These are phyloP conservation scores for Parauchenoglanis ngamensis DNA, from an alignment of 2,797 vertebrate genomes.

Conservation along the genomic window DNA sequence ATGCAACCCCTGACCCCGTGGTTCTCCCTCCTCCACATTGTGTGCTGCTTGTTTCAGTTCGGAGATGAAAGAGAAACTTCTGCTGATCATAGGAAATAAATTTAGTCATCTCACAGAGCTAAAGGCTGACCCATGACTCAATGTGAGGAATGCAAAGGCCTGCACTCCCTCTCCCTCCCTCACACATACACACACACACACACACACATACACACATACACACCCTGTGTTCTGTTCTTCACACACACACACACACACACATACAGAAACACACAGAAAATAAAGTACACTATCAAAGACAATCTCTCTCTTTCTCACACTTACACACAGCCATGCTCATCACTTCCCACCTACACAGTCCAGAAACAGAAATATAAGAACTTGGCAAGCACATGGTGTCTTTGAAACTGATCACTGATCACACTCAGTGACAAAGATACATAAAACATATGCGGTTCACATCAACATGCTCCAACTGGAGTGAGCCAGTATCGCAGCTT, in stretches of 20 bases:
- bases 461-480: constrained; percentile 25
- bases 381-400: constrained; percentile 8
- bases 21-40: not conserved
- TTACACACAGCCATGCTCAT: not conserved
- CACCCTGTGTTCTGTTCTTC: not conserved
- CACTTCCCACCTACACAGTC: not conserved
- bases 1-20: constrained; percentile 23
- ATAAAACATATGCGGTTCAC: constrained; percentile 24
- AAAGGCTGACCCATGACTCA: constrained; percentile 51
- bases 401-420: constrained; percentile 27
- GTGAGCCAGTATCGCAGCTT: not conserved
- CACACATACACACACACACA: not conserved
- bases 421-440: constrained; percentile 21
- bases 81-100: constrained; percentile 51
- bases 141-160: constrained; percentile 50
- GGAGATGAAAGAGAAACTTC: constrained; percentile 47
- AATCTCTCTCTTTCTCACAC: constrained; percentile 8
- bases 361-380: constrained; percentile 24
- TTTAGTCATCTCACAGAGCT: constrained; percentile 28
- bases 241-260: constrained; percentile 13
- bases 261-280: not conserved
- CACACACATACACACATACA: constrained; percentile 26
- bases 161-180: constrained; percentile 31
- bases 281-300: not conserved
- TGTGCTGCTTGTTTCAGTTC: constrained; percentile 24